Conservation (phyloP, 1,140 invertebrate species). For the Asobara japonica region DNA sequence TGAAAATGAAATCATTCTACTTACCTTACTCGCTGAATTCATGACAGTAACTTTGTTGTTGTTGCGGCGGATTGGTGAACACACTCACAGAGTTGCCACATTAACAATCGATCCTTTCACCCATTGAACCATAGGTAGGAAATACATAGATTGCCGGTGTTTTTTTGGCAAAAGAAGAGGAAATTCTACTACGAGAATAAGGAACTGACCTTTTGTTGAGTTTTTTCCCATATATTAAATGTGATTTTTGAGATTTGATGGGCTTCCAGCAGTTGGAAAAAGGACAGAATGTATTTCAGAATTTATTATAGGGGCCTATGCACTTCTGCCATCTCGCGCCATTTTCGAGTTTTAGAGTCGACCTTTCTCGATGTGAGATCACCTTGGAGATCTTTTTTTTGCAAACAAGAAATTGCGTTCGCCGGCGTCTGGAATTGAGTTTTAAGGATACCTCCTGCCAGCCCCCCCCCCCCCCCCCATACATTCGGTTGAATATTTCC, state of each 20-base stretch:
- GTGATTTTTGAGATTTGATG: too few relatives aligned
- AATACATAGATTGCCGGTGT: not conserved
- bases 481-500: too few relatives aligned
- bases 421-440: too few relatives aligned
- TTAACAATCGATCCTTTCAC: not conserved
- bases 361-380: not conserved
- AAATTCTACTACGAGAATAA: not conserved
- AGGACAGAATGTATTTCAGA: too few relatives aligned
- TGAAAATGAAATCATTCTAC: slow-evolving; percentile 41
- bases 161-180: too few relatives aligned
- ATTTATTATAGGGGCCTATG: too few relatives aligned
- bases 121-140: not conserved
- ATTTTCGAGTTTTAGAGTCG: slow-evolving; percentile 15
- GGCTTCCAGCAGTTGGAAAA: too few relatives aligned
- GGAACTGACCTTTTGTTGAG: not conserved
- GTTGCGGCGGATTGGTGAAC: slow-evolving; percentile 26
- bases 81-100: slow-evolving; percentile 8
- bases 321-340: slow-evolving; percentile 45
- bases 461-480: too few relatives aligned
- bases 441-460: too few relatives aligned
- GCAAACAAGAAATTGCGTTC: not conserved
- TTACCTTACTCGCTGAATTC: slow-evolving; percentile 71
- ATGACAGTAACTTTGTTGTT: slow-evolving; percentile 54
- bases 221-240: not conserved
- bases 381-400: not conserved